Conservation (phyloP, 2,797 vertebrate species). For the Platalea minor region DNA sequence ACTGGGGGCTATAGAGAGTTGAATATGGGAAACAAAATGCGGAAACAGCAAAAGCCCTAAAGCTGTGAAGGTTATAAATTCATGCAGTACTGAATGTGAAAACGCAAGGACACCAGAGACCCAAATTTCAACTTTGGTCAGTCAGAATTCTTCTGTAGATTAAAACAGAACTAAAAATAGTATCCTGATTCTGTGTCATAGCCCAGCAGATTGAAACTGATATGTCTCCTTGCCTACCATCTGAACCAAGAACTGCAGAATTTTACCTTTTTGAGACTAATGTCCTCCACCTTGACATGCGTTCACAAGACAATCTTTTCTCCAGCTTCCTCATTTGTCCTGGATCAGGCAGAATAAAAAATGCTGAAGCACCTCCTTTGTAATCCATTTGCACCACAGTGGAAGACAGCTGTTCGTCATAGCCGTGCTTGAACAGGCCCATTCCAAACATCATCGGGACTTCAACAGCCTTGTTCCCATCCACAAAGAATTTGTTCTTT, state of each 20-base stretch:
- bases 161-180: background rate
- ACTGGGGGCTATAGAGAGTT: background rate
- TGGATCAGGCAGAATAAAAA: slow-evolving; percentile 84
- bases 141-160: background rate
- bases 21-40: background rate
- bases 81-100: background rate
- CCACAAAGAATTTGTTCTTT: slow-evolving; percentile 79
- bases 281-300: slow-evolving; percentile 75
- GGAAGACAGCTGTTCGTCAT: slow-evolving; percentile 77
- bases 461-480: slow-evolving; percentile 73
- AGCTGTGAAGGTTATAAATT: background rate
- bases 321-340: slow-evolving; percentile 83
- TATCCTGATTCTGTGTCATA: background rate
- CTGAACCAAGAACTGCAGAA: background rate
- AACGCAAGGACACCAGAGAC: background rate
- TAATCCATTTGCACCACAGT: slow-evolving; percentile 86
- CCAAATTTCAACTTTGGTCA: background rate
- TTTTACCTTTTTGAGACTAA: slow-evolving; percentile 62
- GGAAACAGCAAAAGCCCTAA: background rate
- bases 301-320: slow-evolving; percentile 70
- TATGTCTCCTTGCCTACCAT: background rate
- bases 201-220: background rate
- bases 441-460: slow-evolving; percentile 90
- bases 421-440: slow-evolving; percentile 78
- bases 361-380: slow-evolving; percentile 82